A percentile compares a stretch with the other conserved stretches of the same genome.
phyloP scores from a whole-genome alignment of 2,888 invertebrate species.

The Catocala nupta region DNA sequence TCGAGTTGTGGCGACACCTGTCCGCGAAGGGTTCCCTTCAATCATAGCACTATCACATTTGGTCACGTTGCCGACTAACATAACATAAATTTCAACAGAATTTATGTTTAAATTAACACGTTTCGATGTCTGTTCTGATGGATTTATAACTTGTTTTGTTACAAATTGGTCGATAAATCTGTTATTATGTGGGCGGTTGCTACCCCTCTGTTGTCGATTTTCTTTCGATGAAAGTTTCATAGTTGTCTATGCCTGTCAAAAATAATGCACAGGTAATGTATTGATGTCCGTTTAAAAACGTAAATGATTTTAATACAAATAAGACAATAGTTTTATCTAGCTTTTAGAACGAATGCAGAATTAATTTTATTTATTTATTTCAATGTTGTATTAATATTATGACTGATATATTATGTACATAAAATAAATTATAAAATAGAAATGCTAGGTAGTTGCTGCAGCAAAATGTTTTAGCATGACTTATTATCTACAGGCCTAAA shows the following conservation, averaged over 20 bases:
- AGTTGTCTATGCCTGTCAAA: slow-evolving; percentile 25
- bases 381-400: not conserved
- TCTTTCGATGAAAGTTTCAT: slow-evolving; percentile 62
- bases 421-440: no score
- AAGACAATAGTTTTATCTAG: slow-evolving; percentile 10
- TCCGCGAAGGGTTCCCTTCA: slow-evolving; percentile 51
- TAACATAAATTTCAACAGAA: slow-evolving; percentile 77
- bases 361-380: slow-evolving; percentile 1
- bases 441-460: no score
- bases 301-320: slow-evolving; percentile 17
- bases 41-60: slow-evolving; percentile 61
- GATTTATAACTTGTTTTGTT: slow-evolving; percentile 78
- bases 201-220: slow-evolving; percentile 47
- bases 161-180: slow-evolving; percentile 74
- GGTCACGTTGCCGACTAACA: slow-evolving; percentile 65
- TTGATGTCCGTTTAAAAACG: slow-evolving; percentile 35
- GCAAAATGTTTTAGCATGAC: no score
- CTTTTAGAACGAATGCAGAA: not conserved
- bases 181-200: slow-evolving; percentile 71
- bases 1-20: slow-evolving; percentile 73
- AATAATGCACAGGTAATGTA: slow-evolving; percentile 24
- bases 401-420: not conserved
- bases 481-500: no score
- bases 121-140: slow-evolving; percentile 74
- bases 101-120: slow-evolving; percentile 80